Base-by-base conservation (phyloP, 2,113 vertebrate species). In the Cygnus buccinator region DNA sequence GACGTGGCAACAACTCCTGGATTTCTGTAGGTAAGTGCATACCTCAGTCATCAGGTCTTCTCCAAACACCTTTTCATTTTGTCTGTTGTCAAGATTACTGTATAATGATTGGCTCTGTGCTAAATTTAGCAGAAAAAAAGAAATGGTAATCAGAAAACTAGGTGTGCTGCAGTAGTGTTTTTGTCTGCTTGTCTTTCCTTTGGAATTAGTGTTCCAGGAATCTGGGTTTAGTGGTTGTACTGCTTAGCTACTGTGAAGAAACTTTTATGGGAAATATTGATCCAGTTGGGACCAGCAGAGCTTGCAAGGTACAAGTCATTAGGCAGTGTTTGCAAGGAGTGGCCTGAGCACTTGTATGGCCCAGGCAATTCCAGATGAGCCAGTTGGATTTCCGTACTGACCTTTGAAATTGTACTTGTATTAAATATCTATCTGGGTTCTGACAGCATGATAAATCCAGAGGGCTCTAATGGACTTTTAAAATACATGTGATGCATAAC, bases 401-500 rank as follows among this genome's bases (percentile, higher is more conserved):
- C 46, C 37, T 91, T 86, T 88, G 43, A 80, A 92, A 59, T 74
- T 90, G 39, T 39, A 21, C 41, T 86, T 46, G 10, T 75, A 35
- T 89, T 90, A 90, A 94, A 72, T 62, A 84, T 35, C 68, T 65
- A n/a, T 75, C 54, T 81, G 80, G 33, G 33, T 74, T 92, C 73
- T 82, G 41, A 25, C 55, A 50, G 48, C 43, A 7, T 25, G n/a
- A 41, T 75, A 65, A 61, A 84, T 75, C 67, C 66, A 21, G 31
- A 81, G 54, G 41, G 43, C 80, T 90, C 35, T 75, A 84, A 75
- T 75, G 80, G 65, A 61, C 65, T 94, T 94, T 50, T 75, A 67
- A 92, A 74, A 74, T 84, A 26, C 8, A 57, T 28, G 35, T 62
- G 77, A 43, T 81, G 66, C 73, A 37, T 46, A 86, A 39, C 46